Evolutionary conservation across 2,888 invertebrate genomes (phyloP).

Genomic region (Pyralis farinalis): DNA sequence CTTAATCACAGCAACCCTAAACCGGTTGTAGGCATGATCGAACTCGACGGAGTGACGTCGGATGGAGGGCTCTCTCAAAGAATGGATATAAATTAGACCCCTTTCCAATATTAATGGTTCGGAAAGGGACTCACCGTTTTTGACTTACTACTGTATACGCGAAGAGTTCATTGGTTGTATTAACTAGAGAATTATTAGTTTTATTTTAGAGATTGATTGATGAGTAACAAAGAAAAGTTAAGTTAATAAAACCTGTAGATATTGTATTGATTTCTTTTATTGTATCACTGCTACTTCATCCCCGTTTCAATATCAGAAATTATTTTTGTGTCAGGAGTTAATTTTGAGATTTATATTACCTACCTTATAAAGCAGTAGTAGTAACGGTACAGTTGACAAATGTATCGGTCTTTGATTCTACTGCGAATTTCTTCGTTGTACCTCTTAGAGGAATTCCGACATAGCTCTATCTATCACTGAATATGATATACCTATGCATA

Average conservation of each 20-base stretch:
- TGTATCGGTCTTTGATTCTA: too few species aligned
- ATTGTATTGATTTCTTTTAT: too few species aligned
- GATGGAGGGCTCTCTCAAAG: slow-evolving; percentile 25
- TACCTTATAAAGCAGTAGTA: too few species aligned
- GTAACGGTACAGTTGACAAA: too few species aligned
- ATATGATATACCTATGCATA: too few species aligned
- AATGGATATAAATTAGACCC: slow-evolving; percentile 39
- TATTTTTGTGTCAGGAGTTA: too few species aligned
- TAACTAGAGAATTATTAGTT: not conserved
- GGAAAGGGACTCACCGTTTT: slow-evolving; percentile 21
- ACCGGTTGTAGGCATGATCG: slow-evolving; percentile 1
- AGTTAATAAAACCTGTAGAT: not conserved
- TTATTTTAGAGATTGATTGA: not conserved
- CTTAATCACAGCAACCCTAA: slow-evolving; percentile 1
- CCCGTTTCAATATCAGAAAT: too few species aligned
- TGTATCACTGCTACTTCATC: too few species aligned
- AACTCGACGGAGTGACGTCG: slow-evolving; percentile 24
- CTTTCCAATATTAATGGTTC: slow-evolving; percentile 33
- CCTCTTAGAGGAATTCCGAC: too few species aligned
- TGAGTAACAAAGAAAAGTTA: not conserved
- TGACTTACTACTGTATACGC: slow-evolving; percentile 9
- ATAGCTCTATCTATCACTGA: too few species aligned
- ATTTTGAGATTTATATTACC: too few species aligned
- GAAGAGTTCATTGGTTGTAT: not conserved
- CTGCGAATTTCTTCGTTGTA: too few species aligned